These are phyloP conservation scores for Drosophila subquinaria DNA, from an alignment of 2,888 invertebrate genomes.

Conservation along the genomic window DNA sequence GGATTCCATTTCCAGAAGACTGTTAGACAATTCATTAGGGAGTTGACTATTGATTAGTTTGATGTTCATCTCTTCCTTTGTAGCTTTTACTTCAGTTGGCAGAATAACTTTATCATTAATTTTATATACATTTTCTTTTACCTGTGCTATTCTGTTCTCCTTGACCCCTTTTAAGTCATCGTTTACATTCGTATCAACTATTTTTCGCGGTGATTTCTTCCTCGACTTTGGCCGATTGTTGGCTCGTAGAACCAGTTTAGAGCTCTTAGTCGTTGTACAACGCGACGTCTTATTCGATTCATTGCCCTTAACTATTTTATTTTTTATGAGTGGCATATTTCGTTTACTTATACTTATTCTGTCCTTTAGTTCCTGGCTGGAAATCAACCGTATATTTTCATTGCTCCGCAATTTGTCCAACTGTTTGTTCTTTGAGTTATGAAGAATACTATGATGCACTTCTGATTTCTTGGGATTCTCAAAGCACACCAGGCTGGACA, in stretches of 20 bases:
- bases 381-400: conserved; percentile 13
- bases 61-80: neutral
- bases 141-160: neutral
- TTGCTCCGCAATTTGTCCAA: conserved; percentile 3
- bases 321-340: neutral
- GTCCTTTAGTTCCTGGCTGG: neutral
- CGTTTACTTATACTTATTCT: neutral
- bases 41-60: neutral
- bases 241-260: neutral
- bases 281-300: neutral
- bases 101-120: neutral
- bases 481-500: no score
- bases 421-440: neutral
- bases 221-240: conserved; percentile 17
- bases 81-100: neutral
- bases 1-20: neutral
- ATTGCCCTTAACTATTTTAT: conserved; percentile 9
- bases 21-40: neutral
- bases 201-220: neutral
- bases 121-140: neutral
- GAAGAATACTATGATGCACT: no score
- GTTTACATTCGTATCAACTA: neutral
- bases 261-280: neutral
- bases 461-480: no score
- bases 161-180: neutral